Base-by-base conservation (phyloP, 1,140 invertebrate species). In the Drosophila littoralis region DNA sequence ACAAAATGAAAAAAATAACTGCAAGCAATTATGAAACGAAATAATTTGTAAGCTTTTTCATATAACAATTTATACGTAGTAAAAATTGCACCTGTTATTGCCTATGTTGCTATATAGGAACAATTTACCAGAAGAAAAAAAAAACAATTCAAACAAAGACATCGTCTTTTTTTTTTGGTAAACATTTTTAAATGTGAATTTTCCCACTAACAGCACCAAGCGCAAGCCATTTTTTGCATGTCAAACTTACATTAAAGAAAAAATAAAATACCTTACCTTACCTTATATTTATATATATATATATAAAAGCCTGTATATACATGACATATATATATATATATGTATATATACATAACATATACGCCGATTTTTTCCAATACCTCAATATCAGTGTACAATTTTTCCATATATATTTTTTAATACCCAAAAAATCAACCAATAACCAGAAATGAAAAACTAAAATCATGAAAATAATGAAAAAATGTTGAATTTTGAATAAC, bases 381-480 rank as follows among this genome's bases (percentile, higher is more conserved):
- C 84, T 89, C 84, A 89, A 89, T 89, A 89, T 89, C 84, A 89
- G 84, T 89, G 84, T 89, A 89, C 84, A 89, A 89, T 89, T 89
- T 89, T 89, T 89, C 85, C 84, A 89, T 89, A 89, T 84, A 89
- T 89, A 89, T 83, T 89, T 88, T 89, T 89, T 12, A 76, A 77
- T 61, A 67, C 59, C 60, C 60, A 54, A 65, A 54, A 75, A 57
- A 48, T 52, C 69, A 84, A 72, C 32, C 71, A 66, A 75, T 61
- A 81, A 77, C 69, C 64, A 46, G 32, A 74, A 74, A n/a, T 36
- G 6, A 59, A 63, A 61, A 35, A 51, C 43, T 22, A 45, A 52
- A 71, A 42, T 2, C 12, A 68, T 46, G 22, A 55, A 32, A 58
- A 65, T 48, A 64, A 36, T 46, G 45, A 43, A 55, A 66, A 64